A percentile compares a stretch with the other conserved stretches of the same genome.
These are phyloP conservation scores for Kradibia gibbosae DNA, from an alignment of 1,140 invertebrate genomes.

Conservation along the genomic window DNA sequence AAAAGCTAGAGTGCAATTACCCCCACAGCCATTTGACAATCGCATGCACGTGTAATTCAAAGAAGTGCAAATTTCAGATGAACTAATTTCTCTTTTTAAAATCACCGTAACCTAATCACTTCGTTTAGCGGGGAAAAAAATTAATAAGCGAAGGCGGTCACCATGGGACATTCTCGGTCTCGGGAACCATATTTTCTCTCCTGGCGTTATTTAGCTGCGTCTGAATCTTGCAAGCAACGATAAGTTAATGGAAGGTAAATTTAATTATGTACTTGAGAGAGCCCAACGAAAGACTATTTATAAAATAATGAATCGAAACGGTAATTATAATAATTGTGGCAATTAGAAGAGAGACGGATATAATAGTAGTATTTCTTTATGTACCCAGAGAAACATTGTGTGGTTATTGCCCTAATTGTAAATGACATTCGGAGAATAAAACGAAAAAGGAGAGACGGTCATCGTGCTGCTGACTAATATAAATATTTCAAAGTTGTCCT, in stretches of 20 bases:
- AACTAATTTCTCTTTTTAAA: too few relatives aligned
- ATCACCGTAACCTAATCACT: too few relatives aligned
- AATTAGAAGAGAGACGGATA: neutral
- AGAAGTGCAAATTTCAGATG: too few relatives aligned
- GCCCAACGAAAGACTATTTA: neutral
- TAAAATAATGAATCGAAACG: neutral
- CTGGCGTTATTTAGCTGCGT: neutral
- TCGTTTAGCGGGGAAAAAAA: too few relatives aligned
- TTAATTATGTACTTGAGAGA: conserved; percentile 16
- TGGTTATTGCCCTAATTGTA: conserved; percentile 21
- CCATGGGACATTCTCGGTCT: neutral
- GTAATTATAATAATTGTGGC: neutral
- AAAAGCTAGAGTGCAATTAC: too few relatives aligned
- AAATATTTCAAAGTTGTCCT: conserved; percentile 29
- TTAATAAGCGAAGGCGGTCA: too few relatives aligned
- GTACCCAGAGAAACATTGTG: neutral
- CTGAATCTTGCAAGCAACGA: conserved; percentile 9
- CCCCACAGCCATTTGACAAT: too few relatives aligned
- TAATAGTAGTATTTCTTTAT: neutral
- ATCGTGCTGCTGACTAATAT: neutral
- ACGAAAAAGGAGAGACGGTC: too few relatives aligned
- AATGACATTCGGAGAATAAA: conserved; percentile 26
- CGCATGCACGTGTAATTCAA: too few relatives aligned
- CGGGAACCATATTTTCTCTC: neutral
- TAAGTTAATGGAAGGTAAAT: conserved; percentile 17